Evolutionary conservation across 1,140 invertebrate genomes (phyloP).

Genomic region (Tetranychus urticae): DNA sequence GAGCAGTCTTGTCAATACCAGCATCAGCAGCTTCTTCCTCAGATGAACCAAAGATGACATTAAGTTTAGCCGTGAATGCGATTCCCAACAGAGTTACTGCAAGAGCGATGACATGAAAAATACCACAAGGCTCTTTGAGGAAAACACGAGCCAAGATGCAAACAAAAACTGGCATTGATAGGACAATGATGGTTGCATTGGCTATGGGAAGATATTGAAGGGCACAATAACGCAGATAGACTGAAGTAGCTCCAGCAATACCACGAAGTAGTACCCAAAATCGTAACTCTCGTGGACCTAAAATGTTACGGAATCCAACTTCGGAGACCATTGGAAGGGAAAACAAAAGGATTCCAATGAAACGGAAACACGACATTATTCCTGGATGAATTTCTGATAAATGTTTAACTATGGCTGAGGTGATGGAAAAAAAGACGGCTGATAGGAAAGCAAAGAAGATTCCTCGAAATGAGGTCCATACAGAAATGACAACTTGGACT

Average conservation of each 20-base stretch:
- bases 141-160: constrained; percentile 28
- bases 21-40: constrained; percentile 3
- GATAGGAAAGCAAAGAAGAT: constrained; percentile 21
- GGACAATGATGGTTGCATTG: constrained; percentile 25
- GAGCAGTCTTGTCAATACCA: constrained; percentile 18
- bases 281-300: constrained; percentile 39
- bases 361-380: constrained; percentile 52
- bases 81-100: constrained; percentile 26
- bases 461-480: not conserved
- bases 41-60: constrained; percentile 20
- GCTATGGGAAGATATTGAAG: constrained; percentile 31
- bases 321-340: constrained; percentile 51
- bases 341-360: constrained; percentile 49
- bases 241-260: constrained; percentile 11
- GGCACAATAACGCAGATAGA: constrained; percentile 32
- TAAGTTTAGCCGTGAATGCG: constrained; percentile 27
- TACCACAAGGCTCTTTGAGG: constrained; percentile 29
- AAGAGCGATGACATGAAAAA: constrained; percentile 27
- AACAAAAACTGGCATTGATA: constrained; percentile 31
- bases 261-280: constrained; percentile 14
- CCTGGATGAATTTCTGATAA: constrained; percentile 46
- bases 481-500: not conserved
- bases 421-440: constrained; percentile 61
- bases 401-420: constrained; percentile 59
- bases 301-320: constrained; percentile 44